A percentile compares a stretch with the other conserved stretches of the same genome.
Conservation (phyloP, 1,140 invertebrate species). For the Pantala flavescens region DNA sequence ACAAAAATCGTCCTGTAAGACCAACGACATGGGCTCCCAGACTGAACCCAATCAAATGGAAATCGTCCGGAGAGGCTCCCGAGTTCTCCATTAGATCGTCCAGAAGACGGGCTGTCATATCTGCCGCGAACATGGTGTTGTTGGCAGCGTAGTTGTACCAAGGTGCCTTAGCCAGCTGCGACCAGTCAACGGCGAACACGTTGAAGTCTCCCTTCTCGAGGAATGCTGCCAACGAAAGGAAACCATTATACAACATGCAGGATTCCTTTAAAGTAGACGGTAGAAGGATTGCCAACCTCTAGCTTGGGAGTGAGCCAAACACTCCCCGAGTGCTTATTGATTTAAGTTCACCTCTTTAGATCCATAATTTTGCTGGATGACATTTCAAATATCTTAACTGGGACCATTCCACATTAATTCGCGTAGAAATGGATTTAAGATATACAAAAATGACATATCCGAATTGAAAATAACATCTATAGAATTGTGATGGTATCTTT, state of each 20-base stretch:
- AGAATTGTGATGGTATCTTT: too few species aligned
- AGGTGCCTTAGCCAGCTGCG: neutral
- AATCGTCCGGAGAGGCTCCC: slow-evolving; percentile 9
- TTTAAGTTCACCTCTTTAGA: neutral
- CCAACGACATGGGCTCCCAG: slow-evolving; percentile 23
- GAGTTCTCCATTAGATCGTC: neutral
- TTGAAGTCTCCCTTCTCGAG: neutral
- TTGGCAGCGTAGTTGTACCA: slow-evolving; percentile 1
- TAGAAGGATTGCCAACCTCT: neutral
- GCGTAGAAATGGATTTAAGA: too few species aligned
- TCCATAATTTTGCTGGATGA: neutral
- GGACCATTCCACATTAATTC: too few species aligned
- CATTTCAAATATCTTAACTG: neutral
- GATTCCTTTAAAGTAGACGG: neutral
- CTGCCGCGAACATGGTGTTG: neutral
- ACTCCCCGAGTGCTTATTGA: too few species aligned
- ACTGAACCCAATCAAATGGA: slow-evolving; percentile 22
- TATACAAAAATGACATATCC: too few species aligned
- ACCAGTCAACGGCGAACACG: slow-evolving; percentile 11
- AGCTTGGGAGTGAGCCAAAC: too few species aligned
- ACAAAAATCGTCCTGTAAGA: slow-evolving; percentile 12
- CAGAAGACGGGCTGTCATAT: neutral
- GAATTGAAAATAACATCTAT: too few species aligned
- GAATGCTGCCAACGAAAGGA: neutral
- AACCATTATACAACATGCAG: neutral